Percentiles rank a stretch among this genome's conserved stretches.
These are phyloP conservation scores for Allacma fusca DNA, from an alignment of 2,888 invertebrate genomes.

Conservation along the genomic window DNA sequence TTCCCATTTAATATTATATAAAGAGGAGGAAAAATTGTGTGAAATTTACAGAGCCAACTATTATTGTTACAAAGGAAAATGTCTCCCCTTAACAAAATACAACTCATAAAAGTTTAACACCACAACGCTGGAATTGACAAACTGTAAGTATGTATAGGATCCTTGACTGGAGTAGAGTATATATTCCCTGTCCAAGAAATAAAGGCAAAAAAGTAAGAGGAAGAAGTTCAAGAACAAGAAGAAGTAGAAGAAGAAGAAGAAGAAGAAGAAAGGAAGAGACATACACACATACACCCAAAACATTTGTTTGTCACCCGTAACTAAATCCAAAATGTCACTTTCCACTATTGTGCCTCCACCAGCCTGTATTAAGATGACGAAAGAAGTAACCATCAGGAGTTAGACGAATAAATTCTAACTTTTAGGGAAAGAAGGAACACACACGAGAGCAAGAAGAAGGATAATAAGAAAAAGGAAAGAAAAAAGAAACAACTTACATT, in stretches of 20 bases:
- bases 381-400: conserved; percentile 17
- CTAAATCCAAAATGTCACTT: conserved; percentile 36
- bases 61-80: no score
- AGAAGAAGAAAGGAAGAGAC: not conserved
- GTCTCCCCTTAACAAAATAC: no score
- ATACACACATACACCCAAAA: not conserved
- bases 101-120: conserved; percentile 28
- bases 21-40: no score
- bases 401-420: conserved; percentile 16
- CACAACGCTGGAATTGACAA: conserved; percentile 17
- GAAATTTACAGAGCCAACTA: no score
- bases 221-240: not conserved
- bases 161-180: no score
- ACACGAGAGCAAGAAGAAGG: not conserved
- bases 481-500: not conserved
- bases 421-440: not conserved
- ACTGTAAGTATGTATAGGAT: not conserved
- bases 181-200: no score
- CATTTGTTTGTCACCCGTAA: conserved; percentile 33
- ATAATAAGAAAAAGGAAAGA: not conserved
- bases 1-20: no score
- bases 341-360: conserved; percentile 26
- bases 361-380: conserved; percentile 8
- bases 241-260: not conserved
- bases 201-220: not conserved